Conservation (phyloP, 2,113 vertebrate genomes). For the Tauraco erythrolophus region DNA sequence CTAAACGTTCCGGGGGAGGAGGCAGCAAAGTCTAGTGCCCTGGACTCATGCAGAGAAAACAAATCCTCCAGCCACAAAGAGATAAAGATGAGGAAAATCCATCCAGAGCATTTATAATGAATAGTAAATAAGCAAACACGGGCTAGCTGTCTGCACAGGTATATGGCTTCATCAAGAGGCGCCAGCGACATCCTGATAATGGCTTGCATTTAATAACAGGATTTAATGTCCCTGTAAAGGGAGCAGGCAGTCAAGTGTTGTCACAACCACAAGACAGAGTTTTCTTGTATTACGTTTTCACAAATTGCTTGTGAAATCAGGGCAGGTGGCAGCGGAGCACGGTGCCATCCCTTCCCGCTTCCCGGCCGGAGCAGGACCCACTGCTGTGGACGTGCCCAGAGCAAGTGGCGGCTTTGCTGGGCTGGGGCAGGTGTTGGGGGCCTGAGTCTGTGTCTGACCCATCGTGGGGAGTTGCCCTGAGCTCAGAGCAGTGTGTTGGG, state of each 20-base stretch:
- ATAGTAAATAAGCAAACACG: neutral
- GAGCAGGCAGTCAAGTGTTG: neutral
- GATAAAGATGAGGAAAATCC: neutral
- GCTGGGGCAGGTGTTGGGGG: rapidly evolving
- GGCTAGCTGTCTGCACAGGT: constrained; percentile 8
- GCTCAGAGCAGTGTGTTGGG: rapidly evolving
- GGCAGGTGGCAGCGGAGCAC: rapidly evolving
- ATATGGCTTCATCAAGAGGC: neutral
- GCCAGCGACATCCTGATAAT: neutral
- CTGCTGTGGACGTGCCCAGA: rapidly evolving
- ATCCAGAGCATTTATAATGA: neutral
- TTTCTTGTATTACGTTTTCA: neutral
- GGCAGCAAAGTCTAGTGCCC: neutral
- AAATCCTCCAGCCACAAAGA: neutral
- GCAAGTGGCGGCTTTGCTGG: neutral
- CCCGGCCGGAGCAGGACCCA: rapidly evolving
- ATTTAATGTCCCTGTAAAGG: neutral
- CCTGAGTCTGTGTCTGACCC: rapidly evolving
- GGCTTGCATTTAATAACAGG: constrained; percentile 21
- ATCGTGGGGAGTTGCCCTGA: neutral
- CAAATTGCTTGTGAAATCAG: neutral
- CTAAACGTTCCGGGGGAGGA: neutral
- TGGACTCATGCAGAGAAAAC: neutral
- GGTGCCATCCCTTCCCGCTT: neutral
- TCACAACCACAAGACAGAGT: neutral